Base-by-base conservation (phyloP, 2,888 invertebrate genomes). In the Bugulina stolonifera region DNA sequence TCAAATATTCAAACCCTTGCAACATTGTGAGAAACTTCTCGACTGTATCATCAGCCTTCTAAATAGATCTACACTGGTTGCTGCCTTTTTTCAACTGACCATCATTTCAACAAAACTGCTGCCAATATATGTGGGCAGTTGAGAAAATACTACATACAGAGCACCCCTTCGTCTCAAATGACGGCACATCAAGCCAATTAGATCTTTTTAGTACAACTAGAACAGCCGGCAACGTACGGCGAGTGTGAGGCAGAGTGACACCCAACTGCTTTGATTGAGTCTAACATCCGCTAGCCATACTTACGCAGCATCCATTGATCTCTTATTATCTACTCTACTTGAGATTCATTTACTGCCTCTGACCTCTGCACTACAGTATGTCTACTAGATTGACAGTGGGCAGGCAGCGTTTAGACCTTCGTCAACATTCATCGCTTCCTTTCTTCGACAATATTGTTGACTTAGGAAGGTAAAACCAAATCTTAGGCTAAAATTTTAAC, bases 1-100 rank as follows among this genome's bases (percentile, higher is more conserved):
- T 64, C 29, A 64, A 29, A 64, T 32, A 64, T 14, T 64, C 27
- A 64, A 64, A 64, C 27, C 32, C 64, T 25, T 43, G 18, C 43
- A 43, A 43, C 43, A 43, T 43, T 43, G 10, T 43, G 43, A 43
- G 43, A 43, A 18, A 10, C 43, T 10, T 10, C 43, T 43, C 5
- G 43, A 43, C 43, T 43, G 18, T 43, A 18, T 43, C 43, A 43
- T 43, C 43, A 43, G 18, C 43, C 43, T 43, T 18, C 43, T 43
- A 43, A 43, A 10, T 43, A 43, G 43, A 43, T 43, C 43, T 43
- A 43, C 43, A 43, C 43, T n/a, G n/a, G n/a, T n/a, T n/a, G n/a
- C n/a, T 43, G 5, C 43, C 43, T 43, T 43, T 43, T 43, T 43
- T 43, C 43, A 43, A 43, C 43, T 43, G 43, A 43, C 18, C 43